Percentiles rank a stretch among this genome's conserved stretches.
Conservation (phyloP, 2,888 invertebrate species). For the Bhutanitis thaidina region DNA sequence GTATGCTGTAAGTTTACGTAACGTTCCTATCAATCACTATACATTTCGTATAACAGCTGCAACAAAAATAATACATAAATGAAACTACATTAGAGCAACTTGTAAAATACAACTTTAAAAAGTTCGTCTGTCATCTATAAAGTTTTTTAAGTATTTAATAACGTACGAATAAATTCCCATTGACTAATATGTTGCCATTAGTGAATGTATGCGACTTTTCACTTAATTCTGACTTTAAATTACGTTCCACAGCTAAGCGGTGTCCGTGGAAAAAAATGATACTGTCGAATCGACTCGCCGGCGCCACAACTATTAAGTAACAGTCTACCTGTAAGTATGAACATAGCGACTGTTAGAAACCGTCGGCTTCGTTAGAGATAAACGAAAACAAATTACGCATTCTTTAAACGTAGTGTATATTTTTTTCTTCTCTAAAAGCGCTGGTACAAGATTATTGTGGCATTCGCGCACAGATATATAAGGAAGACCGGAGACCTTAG, state of each 20-base stretch:
- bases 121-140: no score
- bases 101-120: no score
- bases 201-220: slow-evolving; percentile 16
- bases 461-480: slow-evolving; percentile 8
- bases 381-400: slow-evolving; percentile 29
- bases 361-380: slow-evolving; percentile 36
- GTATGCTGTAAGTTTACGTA: no score
- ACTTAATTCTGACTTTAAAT: slow-evolving; percentile 14
- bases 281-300: slow-evolving; percentile 40
- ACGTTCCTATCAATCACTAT: no score
- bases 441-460: slow-evolving; percentile 8
- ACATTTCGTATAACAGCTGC: no score
- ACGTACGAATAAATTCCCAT: slow-evolving; percentile 7
- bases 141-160: neutral
- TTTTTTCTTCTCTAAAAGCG: slow-evolving; percentile 11
- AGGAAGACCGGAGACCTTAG: slow-evolving; percentile 21
- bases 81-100: no score
- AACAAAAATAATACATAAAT: no score
- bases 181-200: slow-evolving; percentile 10
- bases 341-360: slow-evolving; percentile 19
- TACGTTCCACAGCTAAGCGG: slow-evolving; percentile 16
- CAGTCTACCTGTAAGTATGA: slow-evolving; percentile 35
- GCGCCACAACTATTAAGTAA: slow-evolving; percentile 60
- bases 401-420: neutral
- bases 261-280: slow-evolving; percentile 46